A percentile compares a stretch with the other conserved stretches of the same genome.
Conservation (phyloP, 2,797 vertebrate genomes). For the Vireo griseus region DNA sequence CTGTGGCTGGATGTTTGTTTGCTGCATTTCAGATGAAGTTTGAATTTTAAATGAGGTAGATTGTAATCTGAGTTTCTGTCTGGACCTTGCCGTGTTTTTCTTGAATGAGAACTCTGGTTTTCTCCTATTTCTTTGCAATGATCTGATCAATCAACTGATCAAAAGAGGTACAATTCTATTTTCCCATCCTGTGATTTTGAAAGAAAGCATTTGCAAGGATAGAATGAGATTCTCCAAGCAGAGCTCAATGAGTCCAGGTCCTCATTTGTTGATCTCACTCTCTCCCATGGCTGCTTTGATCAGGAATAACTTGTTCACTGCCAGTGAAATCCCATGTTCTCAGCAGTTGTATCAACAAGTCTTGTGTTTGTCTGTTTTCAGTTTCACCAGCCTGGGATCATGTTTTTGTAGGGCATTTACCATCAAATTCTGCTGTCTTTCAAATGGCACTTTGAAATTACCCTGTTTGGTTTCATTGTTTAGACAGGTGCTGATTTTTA, state of each 20-base stretch:
- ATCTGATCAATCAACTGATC: background rate
- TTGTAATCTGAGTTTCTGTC: conserved; percentile 17
- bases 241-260: background rate
- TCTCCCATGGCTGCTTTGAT: background rate
- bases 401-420: background rate
- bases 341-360: background rate
- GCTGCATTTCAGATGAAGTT: conserved; percentile 9
- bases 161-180: background rate
- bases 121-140: background rate
- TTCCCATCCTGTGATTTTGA: background rate
- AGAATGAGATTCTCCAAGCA: background rate
- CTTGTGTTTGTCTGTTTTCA: background rate
- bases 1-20: background rate
- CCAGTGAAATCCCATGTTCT: background rate
- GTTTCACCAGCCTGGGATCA: background rate
- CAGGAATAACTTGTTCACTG: background rate
- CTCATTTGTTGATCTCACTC: background rate
- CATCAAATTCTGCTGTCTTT: background rate
- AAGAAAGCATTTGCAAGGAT: background rate
- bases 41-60: conserved; percentile 13
- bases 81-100: background rate
- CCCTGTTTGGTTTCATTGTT: background rate
- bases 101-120: background rate
- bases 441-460: background rate
- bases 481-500: background rate